Conservation (phyloP, 2,888 invertebrate genomes). For the Spialia ferax region DNA sequence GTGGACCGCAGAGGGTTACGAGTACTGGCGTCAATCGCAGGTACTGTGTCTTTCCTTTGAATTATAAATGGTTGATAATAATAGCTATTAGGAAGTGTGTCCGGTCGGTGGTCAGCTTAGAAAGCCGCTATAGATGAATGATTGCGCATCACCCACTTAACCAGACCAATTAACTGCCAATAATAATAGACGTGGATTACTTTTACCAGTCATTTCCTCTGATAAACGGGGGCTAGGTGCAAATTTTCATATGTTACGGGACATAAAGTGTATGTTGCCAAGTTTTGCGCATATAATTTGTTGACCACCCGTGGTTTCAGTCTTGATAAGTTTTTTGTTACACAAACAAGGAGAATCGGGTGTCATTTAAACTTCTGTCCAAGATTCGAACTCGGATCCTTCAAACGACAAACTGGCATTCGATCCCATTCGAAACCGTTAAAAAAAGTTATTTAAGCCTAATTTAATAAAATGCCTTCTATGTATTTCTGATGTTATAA, state of each 20-base stretch:
- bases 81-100: conserved; percentile 33
- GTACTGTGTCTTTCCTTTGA: conserved; percentile 36
- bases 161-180: conserved; percentile 47
- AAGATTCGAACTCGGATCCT: too few species aligned
- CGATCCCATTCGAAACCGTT: too few species aligned
- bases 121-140: conserved; percentile 36
- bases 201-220: conserved; percentile 39
- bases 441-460: too few species aligned
- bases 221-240: conserved; percentile 30
- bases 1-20: conserved; percentile 40
- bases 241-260: conserved; percentile 24
- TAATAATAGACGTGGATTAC: conserved; percentile 47
- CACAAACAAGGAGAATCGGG: too few species aligned
- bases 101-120: conserved; percentile 10
- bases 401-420: too few species aligned
- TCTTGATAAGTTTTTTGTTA: too few species aligned
- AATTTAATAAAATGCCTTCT: too few species aligned
- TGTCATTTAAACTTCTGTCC: too few species aligned
- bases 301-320: too few species aligned
- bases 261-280: neutral
- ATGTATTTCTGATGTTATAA: too few species aligned
- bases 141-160: conserved; percentile 42
- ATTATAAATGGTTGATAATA: conserved; percentile 29
- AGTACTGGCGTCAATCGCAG: conserved; percentile 40
- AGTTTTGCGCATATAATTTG: neutral